Base-by-base conservation (phyloP, 2,113 vertebrate species). In the Buteo buteo region DNA sequence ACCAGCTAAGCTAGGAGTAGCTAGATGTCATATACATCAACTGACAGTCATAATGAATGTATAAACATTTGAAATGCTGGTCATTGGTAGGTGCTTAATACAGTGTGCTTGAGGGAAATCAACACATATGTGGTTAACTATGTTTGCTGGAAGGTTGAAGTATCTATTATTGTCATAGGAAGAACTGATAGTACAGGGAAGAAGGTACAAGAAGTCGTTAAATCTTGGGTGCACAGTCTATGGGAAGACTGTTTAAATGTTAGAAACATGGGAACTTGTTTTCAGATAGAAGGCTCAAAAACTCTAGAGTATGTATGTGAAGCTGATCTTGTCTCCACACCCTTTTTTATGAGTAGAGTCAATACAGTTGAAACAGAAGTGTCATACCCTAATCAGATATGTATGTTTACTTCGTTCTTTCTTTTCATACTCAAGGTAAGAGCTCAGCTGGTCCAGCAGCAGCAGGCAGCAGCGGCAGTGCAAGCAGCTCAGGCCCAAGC, bases 401-500 rank as follows among this genome's bases (percentile, higher is more conserved):
- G 0, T 28, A 1, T 66, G 9, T 36, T 93, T 42, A 58, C 50
- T 34, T 47, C 4, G 2, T 58, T 71, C 57, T 71, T 58, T 81
- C 31, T 91, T 96, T 57, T 79, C 36, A 15, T 29, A 2, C 64
- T 87, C 20, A 57, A 98, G 98, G 98, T 97, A 82, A 98, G 98
- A 77, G 94, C 98, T 61, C 98, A 98, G 20, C 97, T 98, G 95
- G 98, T 98, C 24, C 97, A 98, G 78, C 97, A 97, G 59, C 98
- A 98, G 49, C 98, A 98, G 80, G 95, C 95, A 38, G 96, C 95
- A 1, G 94, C 97, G 69, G 89, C 97, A 52, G 95, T 96, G 45
- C 93, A 98, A 47, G 91, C 97, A 93, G 95, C 97, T 74, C 97
- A 98, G 82, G 97, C 97, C 19, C 98, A 98, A 6, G 97, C 98